Evolutionary conservation across 2,888 invertebrate species (phyloP), one percentile per base, ranked within the genome.

Genomic region (Trichogramma dendrolimi): DNA sequence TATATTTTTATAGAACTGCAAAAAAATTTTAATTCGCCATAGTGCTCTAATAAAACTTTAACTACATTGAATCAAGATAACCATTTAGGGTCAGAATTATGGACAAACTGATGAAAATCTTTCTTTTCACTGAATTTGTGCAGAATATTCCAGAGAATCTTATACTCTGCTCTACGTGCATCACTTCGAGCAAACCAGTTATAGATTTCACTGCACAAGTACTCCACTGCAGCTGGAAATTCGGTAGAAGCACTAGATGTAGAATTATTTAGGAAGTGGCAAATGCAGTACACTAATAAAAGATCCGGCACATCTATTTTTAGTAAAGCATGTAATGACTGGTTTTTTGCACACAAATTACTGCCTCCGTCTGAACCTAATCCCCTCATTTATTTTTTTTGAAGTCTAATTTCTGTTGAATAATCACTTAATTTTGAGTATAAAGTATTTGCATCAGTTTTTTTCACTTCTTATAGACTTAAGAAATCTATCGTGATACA

Each of bases 291-390:
- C 4, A 70, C 48, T 41, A 69, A 50, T 60, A 66, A 63, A 51
- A 69, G 46, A 43, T 64, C 58, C 40, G 70, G 69, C 59, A 56
- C 56, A 27, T 62, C 60, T 55, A 64, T 41, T 59, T 68, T 70
- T 39, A 70, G 53, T 4, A 69, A 50, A 5, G 68, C 65, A 63
- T 57, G 71, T 27, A 72, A 41, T 8, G 69, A 71, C 62, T 71
- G 63, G 46, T 69, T 63, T 62, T 65, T 64, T 10, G 69, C 69
- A 60, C 67, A 69, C 8, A 69, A 58, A 60, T 67, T 69, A 8
- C 47, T 68, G 0, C 63, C 71, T 4, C 71, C 70, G 68, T 70
- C 68, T n/a, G 70, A 69, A 10, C 71, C 70, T 46, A 72, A 27
- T 5, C 68, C 69, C 11, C 68, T 63, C 14, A 71, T 48, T 52